Conservation (phyloP, 2,888 invertebrate genomes). For the Orchesella flavescens region DNA sequence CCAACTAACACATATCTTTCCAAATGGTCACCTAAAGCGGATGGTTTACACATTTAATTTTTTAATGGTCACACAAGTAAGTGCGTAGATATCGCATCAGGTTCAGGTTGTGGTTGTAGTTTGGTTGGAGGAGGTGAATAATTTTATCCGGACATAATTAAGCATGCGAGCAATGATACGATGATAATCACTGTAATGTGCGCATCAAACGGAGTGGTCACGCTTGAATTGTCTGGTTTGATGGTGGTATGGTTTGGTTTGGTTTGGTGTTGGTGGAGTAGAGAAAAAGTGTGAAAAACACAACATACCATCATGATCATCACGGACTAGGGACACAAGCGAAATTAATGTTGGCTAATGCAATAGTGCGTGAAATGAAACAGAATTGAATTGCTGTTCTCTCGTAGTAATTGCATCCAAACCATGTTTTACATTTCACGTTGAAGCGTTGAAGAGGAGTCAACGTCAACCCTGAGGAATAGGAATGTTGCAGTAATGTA, state of each 20-base stretch:
- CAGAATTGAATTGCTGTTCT: constrained; percentile 46
- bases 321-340: too few species aligned
- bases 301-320: too few species aligned
- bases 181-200: constrained; percentile 40
- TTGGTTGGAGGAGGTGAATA: constrained; percentile 4
- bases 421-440: constrained; percentile 3
- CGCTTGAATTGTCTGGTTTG: constrained; percentile 26
- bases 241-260: background rate
- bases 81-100: background rate
- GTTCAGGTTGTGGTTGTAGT: background rate
- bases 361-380: constrained; percentile 57
- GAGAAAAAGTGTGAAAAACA: constrained; percentile 28
- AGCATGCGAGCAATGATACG: constrained; percentile 20
- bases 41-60: too few species aligned
- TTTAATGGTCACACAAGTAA: too few species aligned
- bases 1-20: background rate
- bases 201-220: constrained; percentile 38
- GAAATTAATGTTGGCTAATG: constrained; percentile 42
- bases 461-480: too few species aligned
- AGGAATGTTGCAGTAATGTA: constrained; percentile 21
- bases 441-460: background rate
- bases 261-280: constrained; percentile 16
- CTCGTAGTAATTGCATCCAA: constrained; percentile 30
- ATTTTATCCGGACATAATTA: constrained; percentile 46
- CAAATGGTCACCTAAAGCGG: constrained; percentile 5